These are phyloP conservation scores for Gopherus evgoodei DNA, from an alignment of 2,113 vertebrate species.

Conservation along the genomic window DNA sequence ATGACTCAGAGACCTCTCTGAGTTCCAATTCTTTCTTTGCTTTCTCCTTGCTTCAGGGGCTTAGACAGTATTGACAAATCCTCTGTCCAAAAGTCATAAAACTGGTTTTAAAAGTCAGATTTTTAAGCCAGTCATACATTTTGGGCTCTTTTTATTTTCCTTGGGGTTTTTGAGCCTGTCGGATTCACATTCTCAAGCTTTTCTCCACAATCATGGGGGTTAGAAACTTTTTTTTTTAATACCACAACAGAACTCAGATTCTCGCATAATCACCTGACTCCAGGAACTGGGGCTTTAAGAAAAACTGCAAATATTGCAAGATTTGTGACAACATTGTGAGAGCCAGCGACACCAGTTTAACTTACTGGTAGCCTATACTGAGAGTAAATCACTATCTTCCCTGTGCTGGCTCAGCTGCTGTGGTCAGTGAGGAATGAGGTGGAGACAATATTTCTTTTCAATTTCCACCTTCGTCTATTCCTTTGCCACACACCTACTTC, in stretches of 20 bases:
- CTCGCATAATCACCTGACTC: neutral
- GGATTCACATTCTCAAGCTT: slow-evolving; percentile 26
- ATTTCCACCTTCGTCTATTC: neutral
- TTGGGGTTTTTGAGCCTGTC: neutral
- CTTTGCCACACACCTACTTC: neutral
- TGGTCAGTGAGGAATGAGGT: neutral
- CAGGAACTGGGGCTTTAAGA: neutral
- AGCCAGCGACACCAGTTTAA: neutral
- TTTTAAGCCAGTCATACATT: neutral
- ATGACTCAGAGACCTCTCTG: neutral
- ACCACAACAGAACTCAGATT: neutral
- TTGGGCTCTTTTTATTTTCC: neutral
- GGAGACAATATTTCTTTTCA: neutral
- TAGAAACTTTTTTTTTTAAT: neutral
- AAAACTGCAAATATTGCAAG: neutral
- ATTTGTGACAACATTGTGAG: neutral
- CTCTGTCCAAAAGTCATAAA: neutral
- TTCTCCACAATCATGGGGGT: neutral
- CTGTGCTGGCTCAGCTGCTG: neutral
- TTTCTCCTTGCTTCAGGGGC: neutral
- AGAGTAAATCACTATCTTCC: neutral
- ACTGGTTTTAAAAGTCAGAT: neutral
- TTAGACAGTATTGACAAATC: neutral
- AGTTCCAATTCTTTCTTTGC: neutral
- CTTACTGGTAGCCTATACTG: neutral